Evolutionary conservation across 2,113 vertebrate species (phyloP).

Genomic region (Pitta sordida): DNA sequence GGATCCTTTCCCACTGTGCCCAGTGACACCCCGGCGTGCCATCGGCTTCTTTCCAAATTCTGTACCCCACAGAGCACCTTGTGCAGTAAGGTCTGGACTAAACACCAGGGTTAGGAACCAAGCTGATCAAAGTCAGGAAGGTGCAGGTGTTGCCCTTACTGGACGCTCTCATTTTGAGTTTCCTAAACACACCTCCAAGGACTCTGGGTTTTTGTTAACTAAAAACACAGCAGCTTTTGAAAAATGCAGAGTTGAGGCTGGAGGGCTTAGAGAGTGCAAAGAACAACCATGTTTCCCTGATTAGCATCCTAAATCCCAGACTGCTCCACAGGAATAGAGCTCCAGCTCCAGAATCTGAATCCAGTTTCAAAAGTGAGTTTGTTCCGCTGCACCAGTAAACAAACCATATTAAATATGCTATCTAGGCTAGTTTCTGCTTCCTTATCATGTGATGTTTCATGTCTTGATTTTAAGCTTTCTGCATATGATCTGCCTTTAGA

Average conservation of each 20-base stretch:
- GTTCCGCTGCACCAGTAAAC: neutral
- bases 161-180: neutral
- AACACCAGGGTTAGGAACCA: neutral
- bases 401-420: neutral
- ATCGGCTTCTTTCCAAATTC: neutral
- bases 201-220: neutral
- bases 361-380: neutral
- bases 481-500: neutral
- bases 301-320: neutral
- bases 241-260: neutral
- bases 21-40: neutral
- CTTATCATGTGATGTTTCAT: neutral
- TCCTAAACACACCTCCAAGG: neutral
- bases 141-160: neutral
- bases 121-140: neutral
- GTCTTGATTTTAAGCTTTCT: neutral
- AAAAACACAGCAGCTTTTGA: neutral
- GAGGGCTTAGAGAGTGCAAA: neutral
- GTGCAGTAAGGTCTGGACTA: neutral
- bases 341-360: neutral
- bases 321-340: neutral
- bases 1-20: neutral
- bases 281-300: neutral
- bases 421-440: neutral
- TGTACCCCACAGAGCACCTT: neutral